Percentiles rank a stretch among this genome's conserved stretches.
phyloP scores from a whole-genome alignment of 2,797 vertebrate genomes.

The Capromys pilorides region DNA sequence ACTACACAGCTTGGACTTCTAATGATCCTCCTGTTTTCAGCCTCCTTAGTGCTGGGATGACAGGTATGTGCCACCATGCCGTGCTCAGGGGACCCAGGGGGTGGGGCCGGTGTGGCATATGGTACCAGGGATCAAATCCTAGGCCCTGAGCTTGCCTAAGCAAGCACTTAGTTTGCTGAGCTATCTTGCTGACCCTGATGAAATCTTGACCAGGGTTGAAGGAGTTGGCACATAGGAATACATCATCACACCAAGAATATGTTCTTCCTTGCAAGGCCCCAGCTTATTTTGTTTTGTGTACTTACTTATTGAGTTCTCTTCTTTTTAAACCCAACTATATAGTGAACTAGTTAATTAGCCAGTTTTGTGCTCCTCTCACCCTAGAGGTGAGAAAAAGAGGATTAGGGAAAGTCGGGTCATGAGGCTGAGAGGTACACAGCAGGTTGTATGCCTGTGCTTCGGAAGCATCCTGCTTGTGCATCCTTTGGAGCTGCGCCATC shows the following conservation, averaged over 20 bases:
- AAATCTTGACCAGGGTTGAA: not conserved
- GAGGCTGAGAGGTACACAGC: not conserved
- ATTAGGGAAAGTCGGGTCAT: not conserved
- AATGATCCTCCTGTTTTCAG: no score
- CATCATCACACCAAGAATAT: fast-evolving
- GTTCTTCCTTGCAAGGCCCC: fast-evolving
- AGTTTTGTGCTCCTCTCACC: not conserved
- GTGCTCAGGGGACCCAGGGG: no score
- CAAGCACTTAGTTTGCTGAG: no score
- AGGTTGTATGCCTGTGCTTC: not conserved
- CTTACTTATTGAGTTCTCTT: not conserved
- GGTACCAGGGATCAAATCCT: no score
- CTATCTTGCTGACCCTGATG: not conserved
- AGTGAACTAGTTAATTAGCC: no score
- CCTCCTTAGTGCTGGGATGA: no score
- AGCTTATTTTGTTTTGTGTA: not conserved
- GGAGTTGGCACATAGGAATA: not conserved
- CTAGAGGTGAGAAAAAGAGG: not conserved
- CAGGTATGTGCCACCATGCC: no score
- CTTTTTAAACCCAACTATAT: not conserved
- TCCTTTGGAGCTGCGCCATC: no score
- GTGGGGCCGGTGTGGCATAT: no score
- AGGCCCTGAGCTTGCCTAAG: no score
- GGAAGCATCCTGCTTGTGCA: no score
- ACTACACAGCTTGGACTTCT: no score